Percentiles rank a stretch among this genome's conserved stretches.
Conservation (phyloP, 2,888 invertebrate genomes). For the Eucera pruinosa region DNA sequence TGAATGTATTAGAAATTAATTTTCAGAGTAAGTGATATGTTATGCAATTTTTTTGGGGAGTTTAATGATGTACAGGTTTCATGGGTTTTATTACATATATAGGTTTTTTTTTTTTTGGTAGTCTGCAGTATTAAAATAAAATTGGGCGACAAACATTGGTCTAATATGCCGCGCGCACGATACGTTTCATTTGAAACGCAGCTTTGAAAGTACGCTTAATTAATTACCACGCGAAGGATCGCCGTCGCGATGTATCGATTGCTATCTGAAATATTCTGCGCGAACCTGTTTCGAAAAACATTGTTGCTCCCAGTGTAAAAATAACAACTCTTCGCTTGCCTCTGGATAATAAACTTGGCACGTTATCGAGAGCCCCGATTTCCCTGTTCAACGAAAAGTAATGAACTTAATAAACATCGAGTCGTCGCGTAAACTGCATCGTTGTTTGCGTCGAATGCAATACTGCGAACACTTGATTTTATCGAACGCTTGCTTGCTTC, state of each 20-base stretch:
- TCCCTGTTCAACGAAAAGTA: constrained; percentile 15
- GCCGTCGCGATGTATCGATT: neutral
- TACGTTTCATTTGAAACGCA: too few species aligned
- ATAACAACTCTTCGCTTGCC: constrained; percentile 13
- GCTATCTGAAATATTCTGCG: neutral
- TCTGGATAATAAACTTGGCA: constrained; percentile 21
- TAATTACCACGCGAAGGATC: constrained; percentile 13
- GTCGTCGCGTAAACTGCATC: neutral
- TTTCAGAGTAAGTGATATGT: too few species aligned
- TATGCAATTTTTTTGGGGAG: too few species aligned
- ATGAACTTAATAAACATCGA: constrained; percentile 16
- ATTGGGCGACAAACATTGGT: too few species aligned
- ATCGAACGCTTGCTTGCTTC: too few species aligned
- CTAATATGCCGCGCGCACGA: neutral
- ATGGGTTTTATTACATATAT: too few species aligned
- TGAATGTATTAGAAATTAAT: too few species aligned
- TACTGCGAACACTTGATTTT: neutral
- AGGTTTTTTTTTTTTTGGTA: too few species aligned
- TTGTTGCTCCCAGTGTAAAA: constrained; percentile 23
- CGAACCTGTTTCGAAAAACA: neutral
- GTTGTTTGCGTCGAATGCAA: neutral
- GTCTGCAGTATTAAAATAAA: too few species aligned
- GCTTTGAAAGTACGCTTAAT: constrained; percentile 14
- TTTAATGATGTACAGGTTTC: too few species aligned
- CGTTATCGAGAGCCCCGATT: constrained; percentile 15